Conservation (phyloP, 2,888 invertebrate species). For the Drosophila aldrichi region DNA sequence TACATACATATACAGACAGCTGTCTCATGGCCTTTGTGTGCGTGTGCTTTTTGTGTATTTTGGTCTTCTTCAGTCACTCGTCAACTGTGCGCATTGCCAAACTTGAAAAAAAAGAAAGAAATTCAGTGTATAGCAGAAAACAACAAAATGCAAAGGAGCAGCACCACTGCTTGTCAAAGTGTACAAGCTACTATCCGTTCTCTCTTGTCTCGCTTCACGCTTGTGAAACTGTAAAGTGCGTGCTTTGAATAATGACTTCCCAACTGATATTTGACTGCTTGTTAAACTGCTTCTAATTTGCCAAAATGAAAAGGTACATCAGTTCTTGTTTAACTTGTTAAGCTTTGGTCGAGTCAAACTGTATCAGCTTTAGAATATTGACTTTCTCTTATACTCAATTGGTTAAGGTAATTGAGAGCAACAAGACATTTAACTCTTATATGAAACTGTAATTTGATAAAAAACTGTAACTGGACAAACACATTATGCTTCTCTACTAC, state of each 20-base stretch:
- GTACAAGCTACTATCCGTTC: background rate
- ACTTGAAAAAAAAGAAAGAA: constrained; percentile 20
- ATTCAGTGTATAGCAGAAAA: background rate
- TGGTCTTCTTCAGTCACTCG: constrained; percentile 48
- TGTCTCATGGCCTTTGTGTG: constrained; percentile 34
- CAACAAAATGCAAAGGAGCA: background rate
- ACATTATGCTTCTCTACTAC: background rate
- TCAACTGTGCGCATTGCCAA: constrained; percentile 38
- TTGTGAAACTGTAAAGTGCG: background rate
- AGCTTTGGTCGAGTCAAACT: background rate
- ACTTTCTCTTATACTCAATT: background rate
- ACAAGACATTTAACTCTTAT: too few relatives aligned
- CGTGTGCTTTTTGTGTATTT: constrained; percentile 56
- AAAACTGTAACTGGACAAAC: background rate
- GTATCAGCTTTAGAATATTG: background rate
- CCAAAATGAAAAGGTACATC: too few relatives aligned
- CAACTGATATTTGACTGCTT: background rate
- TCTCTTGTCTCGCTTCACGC: too few relatives aligned
- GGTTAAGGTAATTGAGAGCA: too few relatives aligned
- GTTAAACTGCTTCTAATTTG: background rate
- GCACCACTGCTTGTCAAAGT: background rate
- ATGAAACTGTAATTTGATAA: background rate
- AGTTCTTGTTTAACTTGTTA: background rate
- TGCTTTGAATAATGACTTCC: background rate
- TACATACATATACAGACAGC: constrained; percentile 36